phyloP scores from a whole-genome alignment of 2,113 vertebrate species.

The Thomomys bottae region DNA sequence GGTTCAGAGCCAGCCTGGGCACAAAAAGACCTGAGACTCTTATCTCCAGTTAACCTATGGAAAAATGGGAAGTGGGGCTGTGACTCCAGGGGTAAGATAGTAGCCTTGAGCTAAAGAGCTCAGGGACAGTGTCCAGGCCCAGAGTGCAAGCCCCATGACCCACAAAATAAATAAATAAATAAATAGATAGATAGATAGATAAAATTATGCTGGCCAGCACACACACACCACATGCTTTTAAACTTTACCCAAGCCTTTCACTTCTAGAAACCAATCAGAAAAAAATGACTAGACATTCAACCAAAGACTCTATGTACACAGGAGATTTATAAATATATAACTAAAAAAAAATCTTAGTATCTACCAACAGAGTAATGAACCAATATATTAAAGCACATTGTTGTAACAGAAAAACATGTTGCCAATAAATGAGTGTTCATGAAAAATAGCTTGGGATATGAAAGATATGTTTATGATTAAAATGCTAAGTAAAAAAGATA shows the following conservation, averaged over 20 bases:
- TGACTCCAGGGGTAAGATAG: no score
- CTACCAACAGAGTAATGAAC: not conserved
- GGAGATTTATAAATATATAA: not conserved
- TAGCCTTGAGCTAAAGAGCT: no score
- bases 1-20: no score
- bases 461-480: not conserved
- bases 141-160: no score
- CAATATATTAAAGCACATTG: not conserved
- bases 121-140: no score
- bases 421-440: not conserved
- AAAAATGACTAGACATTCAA: conserved; percentile 35
- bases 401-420: conserved; percentile 14
- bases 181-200: no score
- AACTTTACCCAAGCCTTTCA: not conserved
- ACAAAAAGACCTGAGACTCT: no score
- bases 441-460: no score
- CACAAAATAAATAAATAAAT: no score
- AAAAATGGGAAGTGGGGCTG: no score
- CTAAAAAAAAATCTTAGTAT: not conserved
- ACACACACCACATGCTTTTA: not conserved
- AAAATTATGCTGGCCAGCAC: no score
- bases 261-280: conserved; percentile 29
- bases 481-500: conserved; percentile 24
- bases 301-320: not conserved
- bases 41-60: no score